Evolutionary conservation across 2,888 invertebrate species (phyloP).

Genomic region (Dryadula phaetusa): DNA sequence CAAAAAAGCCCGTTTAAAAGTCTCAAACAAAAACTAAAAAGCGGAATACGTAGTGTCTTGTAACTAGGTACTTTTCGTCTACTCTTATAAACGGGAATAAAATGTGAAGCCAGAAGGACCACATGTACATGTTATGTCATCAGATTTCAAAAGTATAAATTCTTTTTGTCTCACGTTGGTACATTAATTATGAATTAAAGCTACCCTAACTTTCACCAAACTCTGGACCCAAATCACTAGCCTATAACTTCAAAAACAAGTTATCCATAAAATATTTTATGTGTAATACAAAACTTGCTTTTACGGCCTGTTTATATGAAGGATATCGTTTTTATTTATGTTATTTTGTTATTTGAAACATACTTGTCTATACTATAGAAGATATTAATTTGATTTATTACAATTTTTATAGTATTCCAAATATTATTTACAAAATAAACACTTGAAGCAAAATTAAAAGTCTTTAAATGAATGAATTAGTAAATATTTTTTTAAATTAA

Average conservation of each 20-base stretch:
- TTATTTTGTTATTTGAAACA: neutral
- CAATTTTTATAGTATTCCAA: no score
- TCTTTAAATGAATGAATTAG: no score
- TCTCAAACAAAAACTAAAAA: no score
- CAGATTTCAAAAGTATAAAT: neutral
- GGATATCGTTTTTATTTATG: slow-evolving; percentile 54
- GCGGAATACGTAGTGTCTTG: no score
- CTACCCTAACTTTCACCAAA: neutral
- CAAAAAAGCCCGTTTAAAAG: no score
- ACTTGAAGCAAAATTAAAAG: no score
- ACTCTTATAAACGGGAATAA: no score
- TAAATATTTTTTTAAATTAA: no score
- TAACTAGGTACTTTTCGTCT: no score
- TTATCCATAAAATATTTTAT: slow-evolving; percentile 51
- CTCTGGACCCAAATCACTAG: slow-evolving; percentile 22
- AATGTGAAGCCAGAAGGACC: no score
- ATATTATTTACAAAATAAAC: no score
- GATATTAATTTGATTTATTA: no score
- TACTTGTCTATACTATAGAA: neutral
- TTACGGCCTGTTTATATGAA: slow-evolving; percentile 76
- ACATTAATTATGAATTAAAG: neutral
- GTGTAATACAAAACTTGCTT: slow-evolving; percentile 59
- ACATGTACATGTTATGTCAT: neutral
- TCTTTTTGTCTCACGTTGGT: neutral
- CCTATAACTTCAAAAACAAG: slow-evolving; percentile 40